Percentiles rank a stretch among this genome's conserved stretches.
phyloP scores from a whole-genome alignment of 2,888 invertebrate species.

The Athalia circularis region DNA sequence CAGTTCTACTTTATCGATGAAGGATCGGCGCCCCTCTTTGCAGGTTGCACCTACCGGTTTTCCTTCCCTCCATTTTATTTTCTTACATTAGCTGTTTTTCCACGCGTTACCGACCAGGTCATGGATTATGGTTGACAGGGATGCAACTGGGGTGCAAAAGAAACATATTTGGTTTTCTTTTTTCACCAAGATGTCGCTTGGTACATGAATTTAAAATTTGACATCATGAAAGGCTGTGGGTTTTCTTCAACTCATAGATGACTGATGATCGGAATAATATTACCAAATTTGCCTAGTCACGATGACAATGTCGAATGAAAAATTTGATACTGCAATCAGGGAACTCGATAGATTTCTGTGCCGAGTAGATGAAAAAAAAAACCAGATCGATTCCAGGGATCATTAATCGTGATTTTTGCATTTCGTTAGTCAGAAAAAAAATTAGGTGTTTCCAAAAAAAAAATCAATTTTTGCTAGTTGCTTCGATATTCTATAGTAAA shows the following conservation, averaged over 20 bases:
- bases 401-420: too few species aligned
- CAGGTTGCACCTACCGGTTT: constrained; percentile 3
- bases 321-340: neutral
- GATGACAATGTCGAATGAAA: constrained; percentile 23
- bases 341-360: too few species aligned
- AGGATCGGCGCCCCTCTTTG: constrained; percentile 2
- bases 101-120: constrained; percentile 19
- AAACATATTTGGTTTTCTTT: constrained; percentile 1
- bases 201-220: constrained; percentile 12
- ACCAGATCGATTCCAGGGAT: too few species aligned
- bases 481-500: too few species aligned
- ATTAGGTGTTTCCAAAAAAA: too few species aligned
- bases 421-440: too few species aligned
- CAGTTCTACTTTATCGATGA: constrained; percentile 8
- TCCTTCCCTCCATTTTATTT: neutral
- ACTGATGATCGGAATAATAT: constrained; percentile 22
- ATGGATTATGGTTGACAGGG: neutral
- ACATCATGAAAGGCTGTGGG: neutral
- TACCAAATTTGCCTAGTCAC: constrained; percentile 2
- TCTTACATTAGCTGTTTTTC: too few species aligned
- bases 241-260: constrained; percentile 2
- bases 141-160: neutral
- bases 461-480: too few species aligned
- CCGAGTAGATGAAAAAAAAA: too few species aligned
- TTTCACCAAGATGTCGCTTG: constrained; percentile 40